A percentile compares a stretch with the other conserved stretches of the same genome.
These are phyloP conservation scores for Dufourea novaeangliae DNA, from an alignment of 1,140 invertebrate genomes.

Conservation along the genomic window DNA sequence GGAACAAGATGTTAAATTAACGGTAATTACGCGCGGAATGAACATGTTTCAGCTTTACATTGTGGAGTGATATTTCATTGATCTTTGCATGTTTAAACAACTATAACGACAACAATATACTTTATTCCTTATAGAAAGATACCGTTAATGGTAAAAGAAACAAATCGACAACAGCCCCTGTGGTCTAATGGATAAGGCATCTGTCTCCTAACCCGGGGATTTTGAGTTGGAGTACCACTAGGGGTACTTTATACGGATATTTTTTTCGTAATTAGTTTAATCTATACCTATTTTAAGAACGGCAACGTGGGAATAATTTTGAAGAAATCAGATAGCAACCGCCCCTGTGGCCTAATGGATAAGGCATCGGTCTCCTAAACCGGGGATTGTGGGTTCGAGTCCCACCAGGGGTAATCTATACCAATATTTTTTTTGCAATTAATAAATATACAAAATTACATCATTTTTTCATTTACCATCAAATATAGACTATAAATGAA, in stretches of 20 bases:
- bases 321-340: not conserved
- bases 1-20: not conserved
- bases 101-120: too few species aligned
- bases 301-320: not conserved
- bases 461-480: not conserved
- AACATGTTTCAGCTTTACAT: too few species aligned
- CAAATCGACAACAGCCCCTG: conserved; percentile 62
- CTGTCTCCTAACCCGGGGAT: conserved; percentile 80
- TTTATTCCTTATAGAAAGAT: too few species aligned
- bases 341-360: conserved; percentile 80
- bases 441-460: not conserved
- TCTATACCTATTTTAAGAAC: too few species aligned
- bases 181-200: conserved; percentile 80
- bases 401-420: conserved; percentile 75
- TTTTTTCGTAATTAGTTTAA: conserved; percentile 34
- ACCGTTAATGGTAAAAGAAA: too few species aligned
- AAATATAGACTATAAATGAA: not conserved
- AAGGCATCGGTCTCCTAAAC: conserved; percentile 80
- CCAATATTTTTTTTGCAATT: conserved; percentile 47
- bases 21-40: too few species aligned
- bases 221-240: conserved; percentile 79
- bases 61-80: too few species aligned
- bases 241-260: conserved; percentile 69
- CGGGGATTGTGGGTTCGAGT: conserved; percentile 80
- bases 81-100: too few species aligned